These are phyloP conservation scores for Diadema setosum DNA, from an alignment of 35 echinoderm and acorn worm species.

Conservation along the genomic window DNA sequence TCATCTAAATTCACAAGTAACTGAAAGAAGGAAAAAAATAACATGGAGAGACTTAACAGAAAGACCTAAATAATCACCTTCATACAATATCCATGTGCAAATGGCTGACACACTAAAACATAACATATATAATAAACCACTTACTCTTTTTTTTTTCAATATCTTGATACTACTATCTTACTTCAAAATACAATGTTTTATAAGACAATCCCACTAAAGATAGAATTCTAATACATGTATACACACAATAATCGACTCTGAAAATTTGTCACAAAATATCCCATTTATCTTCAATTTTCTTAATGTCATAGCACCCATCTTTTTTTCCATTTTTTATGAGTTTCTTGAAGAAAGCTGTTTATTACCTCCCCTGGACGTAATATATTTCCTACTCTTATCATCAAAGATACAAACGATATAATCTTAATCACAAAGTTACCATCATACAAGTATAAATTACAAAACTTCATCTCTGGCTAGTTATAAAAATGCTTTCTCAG, in stretches of 20 bases:
- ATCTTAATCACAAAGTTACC: constrained; percentile 2
- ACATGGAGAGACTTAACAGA: too few relatives aligned
- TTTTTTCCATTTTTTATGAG: background rate
- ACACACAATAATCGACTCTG: background rate
- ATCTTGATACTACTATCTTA: background rate
- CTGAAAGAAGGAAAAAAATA: constrained; percentile 31
- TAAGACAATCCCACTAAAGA: constrained; percentile 16
- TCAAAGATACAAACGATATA: constrained; percentile 8
- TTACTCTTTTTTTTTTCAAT: background rate
- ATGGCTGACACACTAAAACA: constrained; percentile 16
- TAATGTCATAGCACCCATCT: constrained; percentile 6
- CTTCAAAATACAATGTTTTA: background rate
- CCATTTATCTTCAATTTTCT: background rate
- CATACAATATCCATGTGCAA: background rate
- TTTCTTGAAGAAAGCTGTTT: background rate
- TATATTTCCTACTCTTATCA: background rate
- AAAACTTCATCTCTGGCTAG: too few relatives aligned
- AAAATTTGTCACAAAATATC: background rate
- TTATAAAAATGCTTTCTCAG: too few relatives aligned
- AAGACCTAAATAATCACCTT: background rate
- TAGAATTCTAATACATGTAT: background rate
- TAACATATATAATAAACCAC: constrained; percentile 20
- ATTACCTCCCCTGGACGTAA: background rate
- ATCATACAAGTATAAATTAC: background rate
- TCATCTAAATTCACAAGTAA: background rate